A percentile compares a stretch with the other conserved stretches of the same genome.
phyloP scores from a whole-genome alignment of 2,113 vertebrate genomes.

The Reinhardtius hippoglossoides region DNA sequence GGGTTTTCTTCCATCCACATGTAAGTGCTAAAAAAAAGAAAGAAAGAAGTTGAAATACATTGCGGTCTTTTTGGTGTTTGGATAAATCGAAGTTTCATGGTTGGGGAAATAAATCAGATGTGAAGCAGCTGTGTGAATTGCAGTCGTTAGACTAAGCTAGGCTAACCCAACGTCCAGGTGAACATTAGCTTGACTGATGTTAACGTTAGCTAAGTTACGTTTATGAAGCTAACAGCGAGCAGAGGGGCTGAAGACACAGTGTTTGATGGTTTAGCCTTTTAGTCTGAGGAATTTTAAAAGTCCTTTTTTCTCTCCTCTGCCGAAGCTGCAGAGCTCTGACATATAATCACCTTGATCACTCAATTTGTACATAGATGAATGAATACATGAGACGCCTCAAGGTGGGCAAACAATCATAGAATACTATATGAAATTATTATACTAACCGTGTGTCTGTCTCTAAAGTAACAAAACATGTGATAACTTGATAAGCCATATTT shows the following conservation, averaged over 20 bases:
- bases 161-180: slow-evolving; percentile 10
- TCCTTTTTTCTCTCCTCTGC: slow-evolving; percentile 38
- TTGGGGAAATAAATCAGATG: slow-evolving; percentile 18
- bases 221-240: slow-evolving; percentile 45
- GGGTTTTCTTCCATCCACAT: slow-evolving; percentile 2
- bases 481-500: slow-evolving; percentile 87
- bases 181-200: slow-evolving; percentile 44
- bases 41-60: not conserved
- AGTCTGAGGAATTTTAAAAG: slow-evolving; percentile 65
- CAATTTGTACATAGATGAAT: slow-evolving; percentile 74
- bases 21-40: not conserved
- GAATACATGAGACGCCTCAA: slow-evolving; percentile 55
- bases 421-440: slow-evolving; percentile 65
- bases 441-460: slow-evolving; percentile 72
- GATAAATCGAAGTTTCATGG: slow-evolving; percentile 23
- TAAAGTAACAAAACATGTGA: slow-evolving; percentile 60
- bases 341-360: slow-evolving; percentile 55
- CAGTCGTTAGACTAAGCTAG: slow-evolving; percentile 41
- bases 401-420: slow-evolving; percentile 68
- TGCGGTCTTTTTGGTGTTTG: slow-evolving; percentile 15
- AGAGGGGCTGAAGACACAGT: slow-evolving; percentile 47
- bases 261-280: slow-evolving; percentile 56
- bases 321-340: slow-evolving; percentile 51
- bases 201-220: slow-evolving; percentile 40
- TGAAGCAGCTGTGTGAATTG: slow-evolving; percentile 51